Evolutionary conservation across 1,140 invertebrate species (phyloP), one percentile per base, ranked within the genome.

Genomic region (Carposina sasakii): DNA sequence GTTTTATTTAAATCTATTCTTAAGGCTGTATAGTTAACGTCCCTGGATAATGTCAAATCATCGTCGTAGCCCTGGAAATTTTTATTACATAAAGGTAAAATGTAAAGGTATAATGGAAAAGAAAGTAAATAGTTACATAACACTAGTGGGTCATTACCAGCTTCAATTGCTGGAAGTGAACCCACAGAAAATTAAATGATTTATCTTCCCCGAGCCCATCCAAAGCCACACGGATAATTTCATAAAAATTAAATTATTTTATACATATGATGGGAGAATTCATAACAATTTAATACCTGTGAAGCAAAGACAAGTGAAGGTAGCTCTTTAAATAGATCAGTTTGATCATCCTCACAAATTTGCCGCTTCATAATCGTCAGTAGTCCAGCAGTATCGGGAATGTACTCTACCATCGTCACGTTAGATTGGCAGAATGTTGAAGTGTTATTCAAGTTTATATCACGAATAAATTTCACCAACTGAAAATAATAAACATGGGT

Each of bases 401-500:
- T 28, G 52, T 85, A 85, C 24, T 85, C 85, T 0, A 75, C 63
- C 6, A 84, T 47, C 1, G 73, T 60, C 0, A 77, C 52, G 48
- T 76, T 75, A 1, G 62, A 37, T 6, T 49, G 63, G 33, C 85
- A 86, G 23, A 86, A 68, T 1, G 63, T 41, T 4, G 67, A 62
- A 1, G 75, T 72, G 36, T 65, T 62, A 50, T 85, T 84, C 17
- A 66, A 8, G 31, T 78, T 76, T 6, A 81, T 64, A 28, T 85
- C 85, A 6, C 70, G 71, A 1, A 85, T 45, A 0, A 86, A 68
- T 9, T 74, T 73, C 22, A 85, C 67, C 49, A 83, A 47, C 79
- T 85, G 53, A 3, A 61, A 58, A 39, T n/a, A n/a, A n/a, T n/a
- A 33, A 8, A 33, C 2, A 24, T 2, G 13, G 5, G 10, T 13